A percentile compares a stretch with the other conserved stretches of the same genome.
phyloP scores from a whole-genome alignment of 2,888 invertebrate genomes.

The Acanthoscelides obtectus region DNA sequence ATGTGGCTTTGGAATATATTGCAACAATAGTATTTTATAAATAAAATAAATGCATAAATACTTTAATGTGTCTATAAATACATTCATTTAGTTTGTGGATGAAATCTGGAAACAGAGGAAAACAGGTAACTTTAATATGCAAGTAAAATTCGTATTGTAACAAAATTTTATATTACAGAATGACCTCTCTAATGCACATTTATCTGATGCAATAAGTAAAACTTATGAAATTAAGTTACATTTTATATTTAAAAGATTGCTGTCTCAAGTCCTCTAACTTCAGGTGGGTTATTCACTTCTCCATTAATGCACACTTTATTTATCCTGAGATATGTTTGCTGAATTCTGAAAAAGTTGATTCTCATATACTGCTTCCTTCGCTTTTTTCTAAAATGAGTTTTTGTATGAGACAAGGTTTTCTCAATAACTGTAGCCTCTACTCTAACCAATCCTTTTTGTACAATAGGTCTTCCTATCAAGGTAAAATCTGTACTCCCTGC shows the following conservation, averaged over 20 bases:
- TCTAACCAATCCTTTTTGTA: constrained; percentile 67
- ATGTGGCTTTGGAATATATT: not conserved
- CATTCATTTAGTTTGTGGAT: no score
- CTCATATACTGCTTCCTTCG: constrained; percentile 73
- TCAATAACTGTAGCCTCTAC: constrained; percentile 80
- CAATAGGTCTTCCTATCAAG: constrained; percentile 72
- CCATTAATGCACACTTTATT: constrained; percentile 62
- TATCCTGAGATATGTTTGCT: constrained; percentile 71
- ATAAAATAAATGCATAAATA: not conserved
- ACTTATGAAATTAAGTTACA: not conserved
- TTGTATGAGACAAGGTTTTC: constrained; percentile 76
- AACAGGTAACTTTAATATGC: no score
- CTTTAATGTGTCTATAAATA: no score
- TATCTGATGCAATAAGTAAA: no score
- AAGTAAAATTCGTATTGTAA: no score
- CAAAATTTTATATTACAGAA: no score
- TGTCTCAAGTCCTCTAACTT: constrained; percentile 36
- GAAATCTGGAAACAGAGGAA: no score
- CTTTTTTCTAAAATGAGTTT: constrained; percentile 70
- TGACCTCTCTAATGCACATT: no score
- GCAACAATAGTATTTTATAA: not conserved
- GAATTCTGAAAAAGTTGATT: constrained; percentile 65
- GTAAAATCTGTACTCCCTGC: constrained; percentile 78
- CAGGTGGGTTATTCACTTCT: constrained; percentile 42
- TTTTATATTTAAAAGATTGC: constrained; percentile 27